A percentile compares a stretch with the other conserved stretches of the same genome.
These are phyloP conservation scores for Agelastica alni DNA, from an alignment of 2,888 invertebrate genomes.

Conservation along the genomic window DNA sequence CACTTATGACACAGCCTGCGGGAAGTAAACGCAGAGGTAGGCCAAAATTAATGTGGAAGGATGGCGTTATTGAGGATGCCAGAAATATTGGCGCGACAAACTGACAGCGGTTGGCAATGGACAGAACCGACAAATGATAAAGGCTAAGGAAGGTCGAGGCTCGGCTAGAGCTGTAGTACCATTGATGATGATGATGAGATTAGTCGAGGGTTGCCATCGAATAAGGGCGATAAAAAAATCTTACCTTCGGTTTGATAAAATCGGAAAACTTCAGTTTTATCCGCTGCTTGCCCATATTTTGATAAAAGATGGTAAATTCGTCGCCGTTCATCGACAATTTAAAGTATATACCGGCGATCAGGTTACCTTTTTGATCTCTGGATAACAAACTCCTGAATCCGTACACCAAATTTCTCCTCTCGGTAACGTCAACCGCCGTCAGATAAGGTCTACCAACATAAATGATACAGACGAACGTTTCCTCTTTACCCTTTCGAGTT, in stretches of 20 bases:
- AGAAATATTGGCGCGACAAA: too few species aligned
- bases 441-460: conserved; percentile 80
- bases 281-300: conserved; percentile 69
- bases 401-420: conserved; percentile 86
- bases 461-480: conserved; percentile 68
- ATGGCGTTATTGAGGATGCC: too few species aligned
- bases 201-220: too few species aligned
- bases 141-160: too few species aligned
- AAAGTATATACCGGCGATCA: conserved; percentile 85
- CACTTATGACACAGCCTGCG: too few species aligned
- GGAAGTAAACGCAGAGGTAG: too few species aligned
- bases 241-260: conserved; percentile 57
- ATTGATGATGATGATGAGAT: too few species aligned
- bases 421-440: conserved; percentile 82
- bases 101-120: too few species aligned
- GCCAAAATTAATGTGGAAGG: too few species aligned
- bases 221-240: too few species aligned
- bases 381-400: conserved; percentile 80
- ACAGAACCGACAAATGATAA: too few species aligned
- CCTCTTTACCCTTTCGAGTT: conserved; percentile 66
- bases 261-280: conserved; percentile 76
- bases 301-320: conserved; percentile 81
- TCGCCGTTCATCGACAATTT: conserved; percentile 64
- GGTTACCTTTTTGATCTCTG: conserved; percentile 81
- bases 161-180: too few species aligned